A percentile compares a stretch with the other conserved stretches of the same genome.
Conservation (phyloP, 1,140 invertebrate genomes). For the Heliothis virescens region DNA sequence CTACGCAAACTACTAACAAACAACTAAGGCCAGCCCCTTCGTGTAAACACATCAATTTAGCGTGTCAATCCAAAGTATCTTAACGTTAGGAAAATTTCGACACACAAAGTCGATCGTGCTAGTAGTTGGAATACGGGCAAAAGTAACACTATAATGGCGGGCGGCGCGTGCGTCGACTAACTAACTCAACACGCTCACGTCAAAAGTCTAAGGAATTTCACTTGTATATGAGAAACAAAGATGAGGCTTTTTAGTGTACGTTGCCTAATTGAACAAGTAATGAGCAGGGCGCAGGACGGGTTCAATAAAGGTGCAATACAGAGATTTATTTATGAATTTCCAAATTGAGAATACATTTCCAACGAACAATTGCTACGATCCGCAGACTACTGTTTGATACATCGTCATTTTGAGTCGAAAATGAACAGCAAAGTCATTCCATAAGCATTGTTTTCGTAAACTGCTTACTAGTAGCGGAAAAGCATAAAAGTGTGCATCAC, state of each 20-base stretch:
- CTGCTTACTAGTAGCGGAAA: neutral
- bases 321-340: neutral
- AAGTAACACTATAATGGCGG: slow-evolving; percentile 36
- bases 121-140: slow-evolving; percentile 48
- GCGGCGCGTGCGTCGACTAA: slow-evolving; percentile 66
- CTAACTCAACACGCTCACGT: slow-evolving; percentile 64
- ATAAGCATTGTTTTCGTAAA: neutral
- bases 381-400: no score
- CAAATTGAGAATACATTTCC: no score
- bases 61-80: slow-evolving; percentile 27
- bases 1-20: slow-evolving; percentile 50
- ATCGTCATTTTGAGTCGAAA: no score
- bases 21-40: slow-evolving; percentile 43
- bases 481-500: slow-evolving; percentile 28
- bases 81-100: slow-evolving; percentile 21
- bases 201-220: slow-evolving; percentile 74
- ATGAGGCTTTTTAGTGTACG: slow-evolving; percentile 70
- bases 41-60: slow-evolving; percentile 30
- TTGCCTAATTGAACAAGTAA: slow-evolving; percentile 73
- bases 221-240: slow-evolving; percentile 73
- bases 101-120: slow-evolving; percentile 30
- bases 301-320: slow-evolving; percentile 19
- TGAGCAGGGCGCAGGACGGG: slow-evolving; percentile 50
- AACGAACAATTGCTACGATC: neutral
- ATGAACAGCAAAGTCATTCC: no score